phyloP scores from a whole-genome alignment of 1,140 invertebrate species.

The Drosophila leontia region DNA sequence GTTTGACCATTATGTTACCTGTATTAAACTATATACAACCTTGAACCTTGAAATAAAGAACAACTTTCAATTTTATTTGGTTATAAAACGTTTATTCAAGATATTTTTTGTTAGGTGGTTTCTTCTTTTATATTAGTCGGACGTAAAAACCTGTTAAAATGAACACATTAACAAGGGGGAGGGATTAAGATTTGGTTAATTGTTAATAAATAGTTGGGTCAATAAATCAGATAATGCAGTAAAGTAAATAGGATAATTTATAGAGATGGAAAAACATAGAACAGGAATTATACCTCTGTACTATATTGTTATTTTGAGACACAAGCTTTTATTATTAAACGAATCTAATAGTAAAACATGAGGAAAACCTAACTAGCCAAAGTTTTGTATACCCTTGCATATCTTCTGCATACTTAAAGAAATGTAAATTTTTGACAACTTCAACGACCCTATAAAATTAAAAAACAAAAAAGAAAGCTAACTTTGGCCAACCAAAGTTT shows the following conservation, averaged over 20 bases:
- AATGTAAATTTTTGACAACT: too few relatives aligned
- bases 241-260: slow-evolving; percentile 9
- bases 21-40: slow-evolving; percentile 1
- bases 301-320: too few relatives aligned
- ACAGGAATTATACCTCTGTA: background rate
- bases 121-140: slow-evolving; percentile 24
- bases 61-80: slow-evolving; percentile 5
- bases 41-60: background rate
- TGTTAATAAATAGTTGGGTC: slow-evolving; percentile 2
- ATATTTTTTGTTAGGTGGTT: slow-evolving; percentile 54
- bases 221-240: background rate
- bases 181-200: slow-evolving; percentile 17
- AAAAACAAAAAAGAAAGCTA: too few relatives aligned
- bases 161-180: slow-evolving; percentile 59
- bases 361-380: too few relatives aligned
- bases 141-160: slow-evolving; percentile 46
- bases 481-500: too few relatives aligned
- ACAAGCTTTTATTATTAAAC: too few relatives aligned
- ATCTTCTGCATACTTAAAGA: too few relatives aligned
- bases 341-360: background rate
- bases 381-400: too few relatives aligned
- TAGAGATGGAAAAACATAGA: slow-evolving; percentile 1
- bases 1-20: slow-evolving; percentile 12
- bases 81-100: slow-evolving; percentile 56
- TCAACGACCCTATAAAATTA: too few relatives aligned